A percentile compares a stretch with the other conserved stretches of the same genome.
These are phyloP conservation scores for Pristionchus entomophagus DNA, from an alignment of 2,888 invertebrate genomes.

Conservation along the genomic window DNA sequence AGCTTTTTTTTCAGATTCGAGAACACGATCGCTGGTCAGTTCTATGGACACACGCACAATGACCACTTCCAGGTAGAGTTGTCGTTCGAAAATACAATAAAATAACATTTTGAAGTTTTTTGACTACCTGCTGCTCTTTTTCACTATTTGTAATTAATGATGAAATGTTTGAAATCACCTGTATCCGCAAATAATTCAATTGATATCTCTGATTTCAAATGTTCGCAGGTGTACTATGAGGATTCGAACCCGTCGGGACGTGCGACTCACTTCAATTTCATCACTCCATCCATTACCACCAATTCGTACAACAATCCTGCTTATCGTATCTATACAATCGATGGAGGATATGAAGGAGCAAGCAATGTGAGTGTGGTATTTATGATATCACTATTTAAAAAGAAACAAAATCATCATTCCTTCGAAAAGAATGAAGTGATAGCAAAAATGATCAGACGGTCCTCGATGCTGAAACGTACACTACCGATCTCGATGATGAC, in stretches of 20 bases:
- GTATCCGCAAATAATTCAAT: too few relatives aligned
- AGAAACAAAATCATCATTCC: too few relatives aligned
- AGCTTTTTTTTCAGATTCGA: slow-evolving; percentile 83
- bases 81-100: not conserved
- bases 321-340: slow-evolving; percentile 93
- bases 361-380: slow-evolving; percentile 77
- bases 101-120: too few relatives aligned
- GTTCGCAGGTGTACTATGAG: slow-evolving; percentile 62
- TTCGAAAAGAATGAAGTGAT: too few relatives aligned
- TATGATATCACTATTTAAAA: not conserved
- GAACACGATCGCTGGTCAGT: slow-evolving; percentile 85
- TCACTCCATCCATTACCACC: slow-evolving; percentile 87
- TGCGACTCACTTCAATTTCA: too few relatives aligned
- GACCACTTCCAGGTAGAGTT: slow-evolving; percentile 85
- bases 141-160: too few relatives aligned
- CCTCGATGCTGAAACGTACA: too few relatives aligned
- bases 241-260: slow-evolving; percentile 60
- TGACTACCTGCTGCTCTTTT: too few relatives aligned
- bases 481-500: too few relatives aligned
- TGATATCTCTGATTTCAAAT: not conserved
- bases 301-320: slow-evolving; percentile 88
- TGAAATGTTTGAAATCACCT: too few relatives aligned
- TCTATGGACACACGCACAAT: slow-evolving; percentile 92
- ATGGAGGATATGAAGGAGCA: too few relatives aligned
- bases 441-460: too few relatives aligned